phyloP scores from a whole-genome alignment of 2,888 invertebrate species.

The Cosmorhoe ocellata region DNA sequence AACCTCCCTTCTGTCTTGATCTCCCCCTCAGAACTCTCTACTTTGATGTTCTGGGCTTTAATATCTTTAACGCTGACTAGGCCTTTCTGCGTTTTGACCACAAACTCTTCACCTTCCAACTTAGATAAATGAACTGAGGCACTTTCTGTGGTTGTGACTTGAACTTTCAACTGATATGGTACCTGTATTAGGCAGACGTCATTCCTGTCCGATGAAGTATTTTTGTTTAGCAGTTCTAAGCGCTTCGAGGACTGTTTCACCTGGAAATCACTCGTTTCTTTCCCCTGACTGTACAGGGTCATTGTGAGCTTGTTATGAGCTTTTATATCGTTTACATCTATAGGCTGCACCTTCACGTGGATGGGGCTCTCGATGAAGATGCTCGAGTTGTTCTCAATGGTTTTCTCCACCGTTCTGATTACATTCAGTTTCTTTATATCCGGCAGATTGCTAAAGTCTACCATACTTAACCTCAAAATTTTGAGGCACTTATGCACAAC shows the following conservation, averaged over 20 bases:
- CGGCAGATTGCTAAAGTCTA: slow-evolving; percentile 67
- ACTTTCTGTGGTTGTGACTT: slow-evolving; percentile 68
- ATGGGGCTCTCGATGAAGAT: slow-evolving; percentile 79
- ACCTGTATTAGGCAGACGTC: slow-evolving; percentile 76
- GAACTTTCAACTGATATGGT: slow-evolving; percentile 74
- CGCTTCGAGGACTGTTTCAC: slow-evolving; percentile 76
- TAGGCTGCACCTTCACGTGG: slow-evolving; percentile 74
- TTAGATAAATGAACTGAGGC: slow-evolving; percentile 70
- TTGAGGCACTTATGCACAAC: slow-evolving; percentile 74
- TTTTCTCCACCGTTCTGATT: slow-evolving; percentile 75
- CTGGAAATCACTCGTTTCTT: slow-evolving; percentile 71
- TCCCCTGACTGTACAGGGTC: slow-evolving; percentile 73
- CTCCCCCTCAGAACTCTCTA: slow-evolving; percentile 66
- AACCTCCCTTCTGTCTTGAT: slow-evolving; percentile 63
- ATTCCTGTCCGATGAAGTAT: slow-evolving; percentile 62
- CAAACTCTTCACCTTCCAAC: slow-evolving; percentile 72
- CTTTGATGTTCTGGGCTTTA: slow-evolving; percentile 68
- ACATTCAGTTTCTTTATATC: slow-evolving; percentile 72
- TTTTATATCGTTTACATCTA: slow-evolving; percentile 70
- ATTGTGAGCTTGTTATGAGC: slow-evolving; percentile 74
- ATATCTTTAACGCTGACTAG: slow-evolving; percentile 59
- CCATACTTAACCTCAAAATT: slow-evolving; percentile 78
- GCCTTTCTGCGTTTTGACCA: slow-evolving; percentile 73
- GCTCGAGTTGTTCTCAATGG: slow-evolving; percentile 70
- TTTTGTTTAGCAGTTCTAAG: slow-evolving; percentile 71